Conservation (phyloP, 1,140 invertebrate species). For the Cotesia chilonis region DNA sequence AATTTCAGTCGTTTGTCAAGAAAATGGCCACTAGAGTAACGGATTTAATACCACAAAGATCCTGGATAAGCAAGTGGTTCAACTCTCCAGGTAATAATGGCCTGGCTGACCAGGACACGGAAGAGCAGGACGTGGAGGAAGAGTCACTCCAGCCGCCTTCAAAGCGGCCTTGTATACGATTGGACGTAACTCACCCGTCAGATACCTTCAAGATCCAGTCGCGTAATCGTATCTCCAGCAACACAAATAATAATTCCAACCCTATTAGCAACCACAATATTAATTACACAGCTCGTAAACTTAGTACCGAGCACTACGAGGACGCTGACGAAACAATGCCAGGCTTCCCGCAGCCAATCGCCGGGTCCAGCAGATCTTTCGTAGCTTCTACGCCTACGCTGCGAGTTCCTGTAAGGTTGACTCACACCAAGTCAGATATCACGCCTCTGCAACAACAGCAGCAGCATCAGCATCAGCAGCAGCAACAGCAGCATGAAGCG, state of each 20-base stretch:
- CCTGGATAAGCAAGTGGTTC: constrained; percentile 64
- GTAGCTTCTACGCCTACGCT: constrained; percentile 58
- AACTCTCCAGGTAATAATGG: constrained; percentile 55
- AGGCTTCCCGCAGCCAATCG: constrained; percentile 52
- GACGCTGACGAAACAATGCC: constrained; percentile 39
- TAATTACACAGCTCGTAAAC: too few relatives aligned
- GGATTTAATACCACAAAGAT: constrained; percentile 60
- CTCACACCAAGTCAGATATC: constrained; percentile 47
- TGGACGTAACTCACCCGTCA: constrained; percentile 61
- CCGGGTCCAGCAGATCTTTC: constrained; percentile 54
- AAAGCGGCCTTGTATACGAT: constrained; percentile 60
- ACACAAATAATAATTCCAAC: too few relatives aligned
- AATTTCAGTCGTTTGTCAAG: constrained; percentile 63
- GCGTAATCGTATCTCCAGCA: constrained; percentile 16
- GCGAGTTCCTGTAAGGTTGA: constrained; percentile 20
- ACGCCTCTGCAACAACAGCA: constrained; percentile 49
- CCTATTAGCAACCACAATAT: too few relatives aligned
- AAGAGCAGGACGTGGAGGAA: constrained; percentile 51
- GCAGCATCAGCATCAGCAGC: constrained; percentile 51
- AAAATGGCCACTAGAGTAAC: constrained; percentile 62
- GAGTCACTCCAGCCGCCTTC: constrained; percentile 50
- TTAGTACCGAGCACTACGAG: constrained; percentile 28
- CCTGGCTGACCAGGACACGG: constrained; percentile 41
- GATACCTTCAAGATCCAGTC: constrained; percentile 59
- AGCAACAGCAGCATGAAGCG: constrained; percentile 52